These are phyloP conservation scores for Cerceris ruficornis DNA, from an alignment of 2,888 invertebrate species.

Conservation along the genomic window DNA sequence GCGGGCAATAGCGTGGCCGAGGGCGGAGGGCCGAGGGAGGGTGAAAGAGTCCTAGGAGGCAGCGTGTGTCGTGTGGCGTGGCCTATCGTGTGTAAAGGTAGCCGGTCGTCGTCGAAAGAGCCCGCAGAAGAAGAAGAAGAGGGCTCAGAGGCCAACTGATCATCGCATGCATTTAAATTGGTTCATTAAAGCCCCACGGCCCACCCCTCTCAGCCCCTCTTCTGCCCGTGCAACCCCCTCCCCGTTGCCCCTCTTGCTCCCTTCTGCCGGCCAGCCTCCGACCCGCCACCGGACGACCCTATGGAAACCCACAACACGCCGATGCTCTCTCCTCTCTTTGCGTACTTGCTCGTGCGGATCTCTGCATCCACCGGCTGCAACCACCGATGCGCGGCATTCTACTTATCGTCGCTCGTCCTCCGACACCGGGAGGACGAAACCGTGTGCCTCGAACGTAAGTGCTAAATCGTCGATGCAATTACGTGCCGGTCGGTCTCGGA, in stretches of 20 bases:
- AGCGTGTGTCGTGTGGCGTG: conserved; percentile 70
- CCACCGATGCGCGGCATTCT: conserved; percentile 59
- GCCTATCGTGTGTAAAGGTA: conserved; percentile 72
- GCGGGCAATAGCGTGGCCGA: background rate
- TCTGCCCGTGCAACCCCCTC: conserved; percentile 51
- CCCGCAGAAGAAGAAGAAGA: conserved; percentile 74
- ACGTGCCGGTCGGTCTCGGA: conserved; percentile 4
- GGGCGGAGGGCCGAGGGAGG: conserved; percentile 16
- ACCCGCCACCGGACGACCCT: conserved; percentile 63
- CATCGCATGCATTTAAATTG: conserved; percentile 82
- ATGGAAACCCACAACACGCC: conserved; percentile 66
- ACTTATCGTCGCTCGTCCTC: conserved; percentile 53
- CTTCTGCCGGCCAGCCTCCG: conserved; percentile 46
- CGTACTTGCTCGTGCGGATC: conserved; percentile 28
- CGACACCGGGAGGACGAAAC: conserved; percentile 49
- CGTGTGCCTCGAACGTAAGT: conserved; percentile 34
- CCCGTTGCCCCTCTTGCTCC: conserved; percentile 46
- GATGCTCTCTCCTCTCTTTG: conserved; percentile 43
- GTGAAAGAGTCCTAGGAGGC: conserved; percentile 64
- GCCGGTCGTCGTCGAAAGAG: conserved; percentile 72
- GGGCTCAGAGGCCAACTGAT: conserved; percentile 81
- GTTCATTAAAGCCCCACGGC: conserved; percentile 80
- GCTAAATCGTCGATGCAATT: conserved; percentile 51
- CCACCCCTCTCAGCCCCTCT: conserved; percentile 55
- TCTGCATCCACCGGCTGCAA: conserved; percentile 55